phyloP scores from a whole-genome alignment of 2,113 vertebrate species.

The Xenopus tropicalis region DNA sequence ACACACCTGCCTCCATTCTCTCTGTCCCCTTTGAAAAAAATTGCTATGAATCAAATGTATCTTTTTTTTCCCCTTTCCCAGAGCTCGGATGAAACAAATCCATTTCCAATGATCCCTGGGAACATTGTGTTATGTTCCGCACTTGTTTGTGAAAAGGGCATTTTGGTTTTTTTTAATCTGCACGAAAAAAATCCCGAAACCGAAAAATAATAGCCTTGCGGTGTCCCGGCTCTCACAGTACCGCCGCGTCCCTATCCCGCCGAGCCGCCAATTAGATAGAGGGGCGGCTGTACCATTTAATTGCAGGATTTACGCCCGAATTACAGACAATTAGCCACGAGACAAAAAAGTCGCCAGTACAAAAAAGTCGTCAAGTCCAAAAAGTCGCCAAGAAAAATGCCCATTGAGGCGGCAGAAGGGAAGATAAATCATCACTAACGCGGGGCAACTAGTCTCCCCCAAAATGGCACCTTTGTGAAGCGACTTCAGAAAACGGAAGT shows the following conservation, averaged over 20 bases:
- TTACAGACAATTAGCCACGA: background rate
- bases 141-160: background rate
- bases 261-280: background rate
- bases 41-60: too few species aligned
- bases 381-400: background rate
- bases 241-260: background rate
- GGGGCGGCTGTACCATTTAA: too few species aligned
- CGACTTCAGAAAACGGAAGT: too few species aligned
- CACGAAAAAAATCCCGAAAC: conserved; percentile 12
- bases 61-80: background rate
- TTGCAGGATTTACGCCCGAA: background rate
- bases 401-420: too few species aligned
- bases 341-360: too few species aligned
- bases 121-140: background rate
- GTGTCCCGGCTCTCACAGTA: background rate
- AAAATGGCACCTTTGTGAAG: too few species aligned
- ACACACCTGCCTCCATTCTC: background rate
- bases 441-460: too few species aligned
- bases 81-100: background rate
- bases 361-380: too few species aligned
- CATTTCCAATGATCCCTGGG: fast-evolving
- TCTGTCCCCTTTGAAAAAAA: background rate
- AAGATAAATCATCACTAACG: too few species aligned
- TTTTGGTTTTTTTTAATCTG: background rate
- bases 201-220: fast-evolving